Base-by-base conservation (phyloP, 37 sponge, comb jelly and placozoan species). In the Geodia barretti region DNA sequence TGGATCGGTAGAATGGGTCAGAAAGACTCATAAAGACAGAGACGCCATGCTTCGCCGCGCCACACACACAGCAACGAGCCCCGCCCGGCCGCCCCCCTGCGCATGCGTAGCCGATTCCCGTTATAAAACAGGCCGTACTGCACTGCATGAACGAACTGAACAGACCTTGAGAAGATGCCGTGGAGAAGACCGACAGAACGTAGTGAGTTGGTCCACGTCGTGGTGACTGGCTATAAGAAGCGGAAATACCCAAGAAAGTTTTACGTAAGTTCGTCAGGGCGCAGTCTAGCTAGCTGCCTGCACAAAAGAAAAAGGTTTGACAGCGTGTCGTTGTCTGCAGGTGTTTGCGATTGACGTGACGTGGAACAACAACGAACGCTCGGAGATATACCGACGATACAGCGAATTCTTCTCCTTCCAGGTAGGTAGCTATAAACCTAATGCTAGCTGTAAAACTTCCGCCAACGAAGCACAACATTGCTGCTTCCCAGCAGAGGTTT, bases 391-490 rank as follows among this genome's bases (percentile, higher is more conserved):
- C 67, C 37, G 93, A 74, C 39, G 93, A 74, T 92, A 92, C 89
- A 92, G 89, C 37, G 93, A 92, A 34, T 88, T 92, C 75, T 92
- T 88, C 75, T 85, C 93, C 8, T 82, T 92, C 39, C 93, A 92
- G 69, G 93, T 92, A 37, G 72, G 76, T 41, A 2, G 5, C 7
- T 24, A 32, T 68, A 75, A 4, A 24, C 9, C 68, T 9, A 25
- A 25, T 11, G n/a, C 8, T 20, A 66, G 68, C 68, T 9, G n/a
- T 24, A 66, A 9, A 28, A 19, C 26, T 25, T 66, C 9, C 26
- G 25, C 29, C n/a, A 9, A 47, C 54, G 65, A 58, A 58, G 19
- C 19, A 58, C 11, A 21, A 58, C 20, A 64, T 29, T 64, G 65
- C 25, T 23, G 4, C 8, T 29, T 64, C 7, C 24, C 65, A 58